Evolutionary conservation across 2,113 vertebrate species (phyloP).

Genomic region (Cariama cristata): DNA sequence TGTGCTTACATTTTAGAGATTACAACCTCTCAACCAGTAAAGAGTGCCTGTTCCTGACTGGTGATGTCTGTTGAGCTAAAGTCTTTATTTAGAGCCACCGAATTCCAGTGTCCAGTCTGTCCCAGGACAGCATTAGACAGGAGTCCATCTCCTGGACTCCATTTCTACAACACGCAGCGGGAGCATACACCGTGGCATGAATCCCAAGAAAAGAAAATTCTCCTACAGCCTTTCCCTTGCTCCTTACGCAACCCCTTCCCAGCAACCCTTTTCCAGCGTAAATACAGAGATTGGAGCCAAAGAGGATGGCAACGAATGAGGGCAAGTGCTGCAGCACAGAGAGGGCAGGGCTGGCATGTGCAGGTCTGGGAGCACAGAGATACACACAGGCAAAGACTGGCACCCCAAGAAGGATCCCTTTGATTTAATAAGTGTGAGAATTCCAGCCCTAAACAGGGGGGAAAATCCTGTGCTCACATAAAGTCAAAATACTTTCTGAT

Average conservation of each 20-base stretch:
- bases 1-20: neutral
- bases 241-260: neutral
- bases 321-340: neutral
- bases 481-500: neutral
- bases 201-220: neutral
- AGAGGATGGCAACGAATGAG: neutral
- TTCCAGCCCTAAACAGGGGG: neutral
- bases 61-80: neutral
- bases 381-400: fast-evolving
- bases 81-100: neutral
- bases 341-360: neutral
- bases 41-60: neutral
- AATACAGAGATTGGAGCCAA: neutral
- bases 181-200: neutral
- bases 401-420: neutral
- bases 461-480: neutral
- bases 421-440: neutral
- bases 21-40: neutral
- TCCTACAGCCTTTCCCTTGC: neutral
- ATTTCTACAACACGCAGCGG: neutral
- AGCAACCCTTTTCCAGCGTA: fast-evolving
- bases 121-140: neutral
- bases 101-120: neutral
- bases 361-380: neutral
- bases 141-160: too few species aligned